A percentile compares a stretch with the other conserved stretches of the same genome.
These are phyloP conservation scores for Trematomus loennbergii DNA, from an alignment of 2,113 vertebrate species.

Conservation along the genomic window DNA sequence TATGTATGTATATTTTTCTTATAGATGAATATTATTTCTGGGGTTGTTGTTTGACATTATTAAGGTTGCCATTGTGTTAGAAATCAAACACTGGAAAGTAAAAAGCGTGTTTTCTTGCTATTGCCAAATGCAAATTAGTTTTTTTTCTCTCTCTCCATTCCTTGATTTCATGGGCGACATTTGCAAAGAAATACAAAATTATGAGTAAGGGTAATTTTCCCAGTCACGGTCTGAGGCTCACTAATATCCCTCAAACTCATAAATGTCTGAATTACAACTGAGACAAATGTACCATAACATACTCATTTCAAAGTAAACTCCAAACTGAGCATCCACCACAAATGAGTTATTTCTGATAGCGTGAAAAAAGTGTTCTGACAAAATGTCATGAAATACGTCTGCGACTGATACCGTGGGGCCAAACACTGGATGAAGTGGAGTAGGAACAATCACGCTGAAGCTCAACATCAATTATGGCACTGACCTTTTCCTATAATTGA, in stretches of 20 bases:
- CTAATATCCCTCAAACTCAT: conserved; percentile 71
- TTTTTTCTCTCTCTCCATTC: conserved; percentile 10
- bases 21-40: neutral
- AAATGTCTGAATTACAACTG: conserved; percentile 66
- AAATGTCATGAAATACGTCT: conserved; percentile 56
- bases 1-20: neutral
- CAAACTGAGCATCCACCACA: conserved; percentile 45
- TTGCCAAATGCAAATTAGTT: conserved; percentile 48
- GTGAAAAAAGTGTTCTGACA: conserved; percentile 11
- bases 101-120: conserved; percentile 11
- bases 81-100: conserved; percentile 4
- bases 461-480: conserved; percentile 72
- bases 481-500: conserved; percentile 79
- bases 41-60: neutral
- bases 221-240: conserved; percentile 52
- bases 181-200: conserved; percentile 68
- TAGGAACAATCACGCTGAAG: conserved; percentile 61
- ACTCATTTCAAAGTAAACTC: conserved; percentile 59
- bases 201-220: conserved; percentile 65
- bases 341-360: conserved; percentile 47
- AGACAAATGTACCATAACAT: conserved; percentile 66
- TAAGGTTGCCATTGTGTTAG: neutral
- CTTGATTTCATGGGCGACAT: conserved; percentile 46
- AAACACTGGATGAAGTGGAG: conserved; percentile 65
- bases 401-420: conserved; percentile 51